Percentiles rank a stretch among this genome's conserved stretches.
phyloP scores from a whole-genome alignment of 2,888 invertebrate genomes.

The Orgyia antiqua region DNA sequence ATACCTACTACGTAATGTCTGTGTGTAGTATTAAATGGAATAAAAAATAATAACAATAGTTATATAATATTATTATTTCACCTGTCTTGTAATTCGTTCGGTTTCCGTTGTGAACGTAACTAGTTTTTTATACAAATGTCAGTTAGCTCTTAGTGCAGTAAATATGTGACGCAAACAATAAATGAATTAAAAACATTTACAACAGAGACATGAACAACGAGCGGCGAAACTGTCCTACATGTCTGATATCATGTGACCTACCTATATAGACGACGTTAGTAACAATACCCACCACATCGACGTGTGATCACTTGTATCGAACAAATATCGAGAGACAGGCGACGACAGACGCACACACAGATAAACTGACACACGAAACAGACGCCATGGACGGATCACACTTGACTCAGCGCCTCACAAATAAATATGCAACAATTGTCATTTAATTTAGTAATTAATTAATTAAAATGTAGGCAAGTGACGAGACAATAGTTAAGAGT shows the following conservation, averaged over 20 bases:
- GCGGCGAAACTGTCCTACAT: too few species aligned
- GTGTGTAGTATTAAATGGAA: conserved; percentile 22
- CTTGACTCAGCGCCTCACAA: conserved; percentile 21
- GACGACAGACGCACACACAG: neutral
- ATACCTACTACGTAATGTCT: conserved; percentile 5
- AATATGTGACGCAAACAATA: too few species aligned
- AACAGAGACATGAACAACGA: too few species aligned
- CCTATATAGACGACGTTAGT: too few species aligned
- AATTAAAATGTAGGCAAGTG: conserved; percentile 2
- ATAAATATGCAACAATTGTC: conserved; percentile 11
- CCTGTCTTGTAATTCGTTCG: conserved; percentile 68
- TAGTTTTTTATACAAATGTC: too few species aligned
- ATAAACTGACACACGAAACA: conserved; percentile 13
- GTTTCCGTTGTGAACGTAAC: conserved; percentile 32
- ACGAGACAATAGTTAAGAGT: too few species aligned
- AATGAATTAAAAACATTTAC: too few species aligned
- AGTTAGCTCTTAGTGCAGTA: too few species aligned
- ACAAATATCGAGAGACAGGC: too few species aligned
- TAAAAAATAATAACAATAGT: conserved; percentile 33
- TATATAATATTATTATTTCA: conserved; percentile 43
- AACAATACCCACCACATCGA: too few species aligned
- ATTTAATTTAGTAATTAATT: conserved; percentile 7
- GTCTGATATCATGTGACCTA: too few species aligned
- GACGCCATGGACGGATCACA: conserved; percentile 56
- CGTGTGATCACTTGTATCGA: too few species aligned